Evolutionary conservation across 2,113 vertebrate species (phyloP).

Genomic region (Forbesichthys papilliferus): DNA sequence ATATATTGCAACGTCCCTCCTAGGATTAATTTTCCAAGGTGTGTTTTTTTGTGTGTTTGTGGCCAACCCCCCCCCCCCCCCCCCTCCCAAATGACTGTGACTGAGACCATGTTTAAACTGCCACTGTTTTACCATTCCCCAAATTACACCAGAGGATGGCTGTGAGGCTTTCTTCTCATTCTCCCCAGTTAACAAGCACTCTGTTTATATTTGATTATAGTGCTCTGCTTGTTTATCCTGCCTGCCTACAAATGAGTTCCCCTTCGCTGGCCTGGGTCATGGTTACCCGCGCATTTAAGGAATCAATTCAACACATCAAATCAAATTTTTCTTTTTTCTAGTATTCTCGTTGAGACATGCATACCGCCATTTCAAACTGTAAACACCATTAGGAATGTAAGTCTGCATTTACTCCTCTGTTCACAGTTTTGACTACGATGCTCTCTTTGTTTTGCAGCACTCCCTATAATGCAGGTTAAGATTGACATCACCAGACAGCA

Average conservation of each 20-base stretch:
- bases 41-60: conserved; percentile 46
- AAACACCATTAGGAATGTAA: neutral
- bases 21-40: conserved; percentile 32
- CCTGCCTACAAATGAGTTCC: conserved; percentile 32
- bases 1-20: conserved; percentile 28
- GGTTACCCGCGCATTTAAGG: conserved; percentile 22
- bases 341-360: conserved; percentile 18
- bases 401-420: neutral
- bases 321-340: conserved; percentile 7
- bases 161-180: conserved; percentile 60
- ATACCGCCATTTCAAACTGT: conserved; percentile 17
- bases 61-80: conserved; percentile 32
- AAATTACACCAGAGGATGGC: conserved; percentile 59
- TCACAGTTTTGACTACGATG: conserved; percentile 22
- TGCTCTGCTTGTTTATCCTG: conserved; percentile 52
- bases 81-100: conserved; percentile 21
- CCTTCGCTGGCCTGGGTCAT: conserved; percentile 46
- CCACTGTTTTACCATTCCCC: conserved; percentile 47
- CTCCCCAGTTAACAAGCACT: conserved; percentile 64
- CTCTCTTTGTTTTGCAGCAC: conserved; percentile 74
- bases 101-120: conserved; percentile 27
- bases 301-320: conserved; percentile 18
- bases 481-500: conserved; percentile 97
- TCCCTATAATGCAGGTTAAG: conserved; percentile 92
- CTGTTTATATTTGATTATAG: conserved; percentile 67